Conservation (phyloP, 1,140 invertebrate genomes). For the Paramacrobiotus metropolitanus region DNA sequence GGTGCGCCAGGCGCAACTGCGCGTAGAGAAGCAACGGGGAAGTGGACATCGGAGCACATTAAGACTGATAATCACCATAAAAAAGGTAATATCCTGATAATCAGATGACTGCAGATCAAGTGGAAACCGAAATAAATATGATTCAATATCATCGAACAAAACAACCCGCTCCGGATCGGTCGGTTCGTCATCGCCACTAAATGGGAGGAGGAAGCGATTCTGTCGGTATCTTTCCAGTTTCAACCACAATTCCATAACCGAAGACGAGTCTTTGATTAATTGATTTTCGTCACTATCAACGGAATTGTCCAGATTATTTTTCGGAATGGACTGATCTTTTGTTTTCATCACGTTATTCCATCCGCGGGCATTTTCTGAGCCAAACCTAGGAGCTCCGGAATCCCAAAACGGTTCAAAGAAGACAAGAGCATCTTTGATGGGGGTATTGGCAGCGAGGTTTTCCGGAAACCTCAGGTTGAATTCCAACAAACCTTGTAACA, state of each 20-base stretch:
- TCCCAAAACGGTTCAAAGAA: constrained; percentile 30
- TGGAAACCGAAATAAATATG: constrained; percentile 18
- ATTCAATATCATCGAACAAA: constrained; percentile 23
- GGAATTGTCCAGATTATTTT: constrained; percentile 11
- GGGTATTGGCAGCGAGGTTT: constrained; percentile 7
- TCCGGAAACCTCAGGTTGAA: constrained; percentile 25
- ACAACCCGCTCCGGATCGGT: constrained; percentile 27
- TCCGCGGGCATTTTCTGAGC: constrained; percentile 22
- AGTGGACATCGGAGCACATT: constrained; percentile 19
- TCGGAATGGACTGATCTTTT: no score
- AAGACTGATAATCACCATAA: constrained; percentile 20
- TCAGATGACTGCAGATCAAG: background rate
- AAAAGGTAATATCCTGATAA: constrained; percentile 16
- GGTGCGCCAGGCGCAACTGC: background rate
- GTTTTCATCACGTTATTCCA: constrained; percentile 22
- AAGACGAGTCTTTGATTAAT: constrained; percentile 13
- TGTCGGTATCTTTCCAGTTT: constrained; percentile 23
- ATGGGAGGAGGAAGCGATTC: constrained; percentile 24
- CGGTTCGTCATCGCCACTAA: constrained; percentile 22
- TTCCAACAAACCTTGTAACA: constrained; percentile 27
- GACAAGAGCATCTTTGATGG: constrained; percentile 15
- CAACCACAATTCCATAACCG: constrained; percentile 21
- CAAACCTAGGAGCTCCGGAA: constrained; percentile 24
- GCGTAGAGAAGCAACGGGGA: background rate
- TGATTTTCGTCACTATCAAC: constrained; percentile 15